phyloP scores from a whole-genome alignment of 2,113 vertebrate species.

The Pseudopodoces humilis region DNA sequence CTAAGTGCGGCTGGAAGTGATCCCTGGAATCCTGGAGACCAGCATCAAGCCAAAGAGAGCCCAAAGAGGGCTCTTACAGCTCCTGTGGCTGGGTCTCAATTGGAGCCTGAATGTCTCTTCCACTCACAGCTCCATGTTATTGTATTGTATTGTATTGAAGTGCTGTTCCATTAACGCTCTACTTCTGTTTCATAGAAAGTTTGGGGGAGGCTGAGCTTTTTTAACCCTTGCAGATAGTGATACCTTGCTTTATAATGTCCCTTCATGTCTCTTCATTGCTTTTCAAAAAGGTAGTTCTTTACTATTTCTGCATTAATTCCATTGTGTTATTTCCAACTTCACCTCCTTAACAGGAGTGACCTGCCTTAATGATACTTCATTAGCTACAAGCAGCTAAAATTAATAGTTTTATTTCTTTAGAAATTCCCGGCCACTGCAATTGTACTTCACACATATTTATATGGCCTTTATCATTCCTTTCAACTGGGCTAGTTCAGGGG shows the following conservation, averaged over 20 bases:
- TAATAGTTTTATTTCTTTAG: neutral
- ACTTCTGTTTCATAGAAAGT: neutral
- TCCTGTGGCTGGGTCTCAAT: neutral
- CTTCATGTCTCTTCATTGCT: neutral
- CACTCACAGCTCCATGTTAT: neutral
- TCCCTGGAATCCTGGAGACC: neutral
- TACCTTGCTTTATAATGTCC: neutral
- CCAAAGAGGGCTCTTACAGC: neutral
- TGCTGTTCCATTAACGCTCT: neutral
- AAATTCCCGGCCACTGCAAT: neutral
- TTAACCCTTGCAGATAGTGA: neutral
- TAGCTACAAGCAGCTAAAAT: neutral
- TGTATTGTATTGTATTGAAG: neutral
- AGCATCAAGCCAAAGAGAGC: neutral
- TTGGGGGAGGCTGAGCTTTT: neutral
- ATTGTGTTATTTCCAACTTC: neutral
- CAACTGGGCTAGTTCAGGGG: neutral
- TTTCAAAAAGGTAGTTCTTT: neutral
- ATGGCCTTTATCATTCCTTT: neutral
- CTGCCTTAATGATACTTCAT: neutral
- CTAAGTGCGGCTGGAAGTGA: fast-evolving
- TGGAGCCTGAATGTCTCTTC: neutral
- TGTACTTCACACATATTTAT: neutral
- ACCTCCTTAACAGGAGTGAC: neutral
- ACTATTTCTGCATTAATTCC: neutral